Evolutionary conservation across 1,140 invertebrate genomes (phyloP), one percentile per base, ranked within the genome.

Genomic region (Tetramorium simillimum): DNA sequence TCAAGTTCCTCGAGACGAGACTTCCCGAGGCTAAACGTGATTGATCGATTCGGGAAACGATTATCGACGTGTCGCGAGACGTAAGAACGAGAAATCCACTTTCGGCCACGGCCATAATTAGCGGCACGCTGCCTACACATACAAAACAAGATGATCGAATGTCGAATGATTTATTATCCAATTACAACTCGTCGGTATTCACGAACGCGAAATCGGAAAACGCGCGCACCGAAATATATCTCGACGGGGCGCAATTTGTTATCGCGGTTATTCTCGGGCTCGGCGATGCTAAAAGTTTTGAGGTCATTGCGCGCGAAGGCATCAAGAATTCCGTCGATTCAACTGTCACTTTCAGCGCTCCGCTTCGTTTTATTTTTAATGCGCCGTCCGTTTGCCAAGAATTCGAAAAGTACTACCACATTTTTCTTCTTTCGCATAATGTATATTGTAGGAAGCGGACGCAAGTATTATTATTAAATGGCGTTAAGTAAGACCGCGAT

Each of bases 271-370:
- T 89, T 89, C 60, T 88, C 62, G 56, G 82, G 49, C 40, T n/a
- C 53, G 53, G 63, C 33, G 37, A 65, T 85, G 87, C 78, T 78
- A 78, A 72, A 73, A 86, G 63, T 58, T 67, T 70, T 85, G 70
- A 89, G 88, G 70, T 87, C 85, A 65, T 85, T 76, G 86, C 70
- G 62, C 58, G 86, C 40, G 86, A 67, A 73, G 53, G 28, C 75
- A 88, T 87, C 85, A 86, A 77, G 73, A 86, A 89, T 89, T 88
- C 88, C 58, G 40, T 73, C 86, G 86, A 89, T 85, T 85, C 73
- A 78, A 67, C 80, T 75, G 87, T 78, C 65, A 63, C 43, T 72
- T 78, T 69, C 86, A 28, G 62, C 46, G 37, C 56, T 51, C 58
- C 33, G 21, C 33, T 86, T 65, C 28, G 21, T 24, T 86, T 88